Evolutionary conservation across 2,888 invertebrate genomes (phyloP), one percentile per base, ranked within the genome.

Genomic region (Psococerastis gibbosa): DNA sequence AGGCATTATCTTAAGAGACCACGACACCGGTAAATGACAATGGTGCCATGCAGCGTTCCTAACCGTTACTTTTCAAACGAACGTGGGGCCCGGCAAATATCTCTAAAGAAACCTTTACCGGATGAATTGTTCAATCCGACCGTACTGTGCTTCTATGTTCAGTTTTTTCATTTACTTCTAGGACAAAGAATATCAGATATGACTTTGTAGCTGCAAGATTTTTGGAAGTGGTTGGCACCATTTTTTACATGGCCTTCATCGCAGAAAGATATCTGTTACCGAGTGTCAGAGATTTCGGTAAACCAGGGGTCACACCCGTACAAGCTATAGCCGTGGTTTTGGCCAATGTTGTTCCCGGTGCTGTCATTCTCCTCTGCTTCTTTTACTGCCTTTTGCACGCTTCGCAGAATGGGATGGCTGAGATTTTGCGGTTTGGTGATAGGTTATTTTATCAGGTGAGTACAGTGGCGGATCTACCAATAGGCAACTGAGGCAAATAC

Each of bases 371-470:
- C 48, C 57, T 84, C 1, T 70, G 75, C 53, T 78, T 76, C 3
- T 92, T 92, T 63, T 95, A 88, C 63, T 73, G 82, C 48, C 64
- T 95, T 2, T 65, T 95, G 3, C 94, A 97, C 56, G 75, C 82
- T 2, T 92, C 91, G 87, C 68, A 83, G 55, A 97, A 95, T 61
- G 81, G 82, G 16, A 85, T 80, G 55, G 83, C 89, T 0, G 95
- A 97, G 61, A 68, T 92, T 62, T 60, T 92, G 47, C 71, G 70
- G 47, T 97, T 95, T 60, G 82, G 75, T 4, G 88, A 95, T 65
- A 62, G 92, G 57, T 68, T 78, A 68, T 78, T 87, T 68, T 76
- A 88, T 57, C 73, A 73, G 62, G 76, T 71, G 56, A 52, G 31
- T 27, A 42, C 31, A 43, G n/a, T 13, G 18, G 13, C 13, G 11